phyloP scores from a whole-genome alignment of 2,797 vertebrate genomes.

The Emydoidea blandingii region DNA sequence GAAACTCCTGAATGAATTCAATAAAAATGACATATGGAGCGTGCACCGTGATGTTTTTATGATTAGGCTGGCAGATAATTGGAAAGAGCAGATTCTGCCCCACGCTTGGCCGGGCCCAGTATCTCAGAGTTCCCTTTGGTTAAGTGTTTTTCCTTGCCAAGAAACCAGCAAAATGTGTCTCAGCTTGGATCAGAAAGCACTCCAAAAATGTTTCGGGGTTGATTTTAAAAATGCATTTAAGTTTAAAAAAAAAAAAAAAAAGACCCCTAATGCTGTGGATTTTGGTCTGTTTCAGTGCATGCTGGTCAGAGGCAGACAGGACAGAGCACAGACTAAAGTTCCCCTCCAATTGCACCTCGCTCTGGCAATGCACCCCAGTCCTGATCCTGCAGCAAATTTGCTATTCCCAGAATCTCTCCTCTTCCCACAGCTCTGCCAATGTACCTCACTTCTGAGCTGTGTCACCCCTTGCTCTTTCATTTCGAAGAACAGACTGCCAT shows the following conservation, averaged over 20 bases:
- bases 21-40: constrained; percentile 85
- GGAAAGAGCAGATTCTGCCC: constrained; percentile 81
- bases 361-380: background rate
- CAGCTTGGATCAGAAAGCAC: constrained; percentile 1
- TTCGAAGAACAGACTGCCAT: background rate
- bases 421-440: background rate
- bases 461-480: background rate
- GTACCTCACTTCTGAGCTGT: background rate
- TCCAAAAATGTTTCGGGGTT: background rate
- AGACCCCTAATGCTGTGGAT: background rate
- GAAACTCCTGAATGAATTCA: constrained; percentile 84
- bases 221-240: constrained; percentile 35
- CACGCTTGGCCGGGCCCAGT: constrained; percentile 77
- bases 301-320: background rate
- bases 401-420: background rate
- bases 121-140: constrained; percentile 76
- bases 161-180: background rate
- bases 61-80: constrained; percentile 86
- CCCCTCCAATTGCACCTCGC: background rate
- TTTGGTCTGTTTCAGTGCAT: background rate
- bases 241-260: constrained; percentile 12
- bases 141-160: constrained; percentile 42
- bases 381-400: background rate
- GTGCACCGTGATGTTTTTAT: constrained; percentile 80
- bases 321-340: background rate